phyloP scores from a whole-genome alignment of 2,888 invertebrate genomes.

The Keiferia lycopersicella region DNA sequence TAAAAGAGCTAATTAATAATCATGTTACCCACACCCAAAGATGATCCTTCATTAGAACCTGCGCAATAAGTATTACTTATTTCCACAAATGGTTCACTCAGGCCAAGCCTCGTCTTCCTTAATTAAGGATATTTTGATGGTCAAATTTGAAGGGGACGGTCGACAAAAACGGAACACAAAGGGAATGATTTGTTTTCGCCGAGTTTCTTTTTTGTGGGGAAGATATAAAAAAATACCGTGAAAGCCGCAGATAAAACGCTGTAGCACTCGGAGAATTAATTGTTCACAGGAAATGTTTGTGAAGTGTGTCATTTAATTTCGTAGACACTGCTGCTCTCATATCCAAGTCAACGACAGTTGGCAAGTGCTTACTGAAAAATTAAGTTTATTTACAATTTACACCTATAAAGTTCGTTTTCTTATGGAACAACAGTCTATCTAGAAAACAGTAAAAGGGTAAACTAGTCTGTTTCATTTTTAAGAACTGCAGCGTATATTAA shows the following conservation, averaged over 20 bases:
- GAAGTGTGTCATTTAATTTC: background rate
- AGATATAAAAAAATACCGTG: conserved; percentile 31
- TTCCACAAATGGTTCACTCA: conserved; percentile 32
- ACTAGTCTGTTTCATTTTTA: no score
- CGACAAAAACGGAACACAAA: conserved; percentile 47
- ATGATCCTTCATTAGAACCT: conserved; percentile 22
- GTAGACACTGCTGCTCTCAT: no score
- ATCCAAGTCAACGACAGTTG: no score
- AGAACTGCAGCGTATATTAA: no score
- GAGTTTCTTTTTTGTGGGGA: conserved; percentile 40
- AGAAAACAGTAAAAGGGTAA: no score
- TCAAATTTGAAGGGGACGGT: conserved; percentile 45
- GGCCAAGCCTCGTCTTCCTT: conserved; percentile 31
- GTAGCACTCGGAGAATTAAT: conserved; percentile 49
- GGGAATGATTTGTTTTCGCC: conserved; percentile 52
- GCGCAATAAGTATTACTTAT: conserved; percentile 30
- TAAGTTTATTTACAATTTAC: no score
- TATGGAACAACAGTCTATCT: no score
- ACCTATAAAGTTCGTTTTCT: no score
- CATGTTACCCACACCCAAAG: conserved; percentile 13
- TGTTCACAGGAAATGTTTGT: conserved; percentile 4
- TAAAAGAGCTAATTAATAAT: conserved; percentile 12
- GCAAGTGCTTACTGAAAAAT: no score
- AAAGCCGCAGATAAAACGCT: conserved; percentile 35
- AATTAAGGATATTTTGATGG: conserved; percentile 39